Evolutionary conservation across 2,113 vertebrate genomes (phyloP).

Genomic region (Hyperoodon ampullatus): DNA sequence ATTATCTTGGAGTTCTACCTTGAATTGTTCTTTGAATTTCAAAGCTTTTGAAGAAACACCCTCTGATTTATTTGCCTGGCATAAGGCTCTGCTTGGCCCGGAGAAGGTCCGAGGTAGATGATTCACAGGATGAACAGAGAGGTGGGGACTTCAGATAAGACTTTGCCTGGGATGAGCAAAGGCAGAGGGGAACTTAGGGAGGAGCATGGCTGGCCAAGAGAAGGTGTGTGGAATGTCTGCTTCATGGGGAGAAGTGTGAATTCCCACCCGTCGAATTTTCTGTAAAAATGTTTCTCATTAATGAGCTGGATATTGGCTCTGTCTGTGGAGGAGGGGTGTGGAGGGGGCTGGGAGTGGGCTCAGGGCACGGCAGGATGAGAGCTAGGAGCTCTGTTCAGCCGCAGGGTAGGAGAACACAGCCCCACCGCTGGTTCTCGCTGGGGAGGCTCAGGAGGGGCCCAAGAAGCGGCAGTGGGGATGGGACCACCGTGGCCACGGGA

Average conservation of each 20-base stretch:
- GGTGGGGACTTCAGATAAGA: no score
- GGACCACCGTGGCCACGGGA: rapidly evolving
- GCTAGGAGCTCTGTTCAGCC: not conserved
- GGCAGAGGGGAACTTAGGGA: not conserved
- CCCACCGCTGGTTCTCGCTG: no score
- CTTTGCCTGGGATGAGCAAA: not conserved
- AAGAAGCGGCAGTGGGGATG: not conserved
- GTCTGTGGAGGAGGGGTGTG: rapidly evolving
- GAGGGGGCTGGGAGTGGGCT: not conserved
- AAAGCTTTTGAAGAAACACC: not conserved
- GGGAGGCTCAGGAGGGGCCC: not conserved
- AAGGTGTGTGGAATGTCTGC: not conserved
- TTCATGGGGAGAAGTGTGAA: not conserved
- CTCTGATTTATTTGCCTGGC: not conserved
- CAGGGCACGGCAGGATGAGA: not conserved
- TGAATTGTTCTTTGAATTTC: not conserved
- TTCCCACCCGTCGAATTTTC: not conserved
- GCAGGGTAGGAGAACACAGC: no score
- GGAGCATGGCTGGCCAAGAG: not conserved
- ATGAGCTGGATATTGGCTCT: not conserved
- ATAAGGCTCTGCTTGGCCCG: not conserved
- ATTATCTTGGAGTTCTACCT: not conserved
- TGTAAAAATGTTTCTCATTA: not conserved
- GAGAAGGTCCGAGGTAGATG: not conserved
- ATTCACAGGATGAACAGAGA: not conserved